Evolutionary conservation across 2,888 invertebrate species (phyloP).

Genomic region (Andrena trimmerana): DNA sequence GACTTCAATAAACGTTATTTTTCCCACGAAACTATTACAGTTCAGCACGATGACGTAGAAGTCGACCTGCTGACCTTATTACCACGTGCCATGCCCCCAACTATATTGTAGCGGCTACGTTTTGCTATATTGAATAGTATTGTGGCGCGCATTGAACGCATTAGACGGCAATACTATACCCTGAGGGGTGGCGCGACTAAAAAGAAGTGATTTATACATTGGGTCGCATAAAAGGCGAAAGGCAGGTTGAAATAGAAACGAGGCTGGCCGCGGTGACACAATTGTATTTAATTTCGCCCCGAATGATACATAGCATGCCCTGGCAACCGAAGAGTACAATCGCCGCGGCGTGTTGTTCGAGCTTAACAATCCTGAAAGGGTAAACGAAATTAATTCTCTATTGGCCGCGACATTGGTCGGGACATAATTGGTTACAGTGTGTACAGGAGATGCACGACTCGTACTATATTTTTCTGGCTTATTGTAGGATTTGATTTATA

Average conservation of each 20-base stretch:
- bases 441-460: no score
- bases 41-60: constrained; percentile 48
- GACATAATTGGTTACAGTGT: constrained; percentile 7
- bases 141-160: constrained; percentile 54
- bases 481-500: background rate
- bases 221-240: background rate
- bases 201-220: constrained; percentile 34
- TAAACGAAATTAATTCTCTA: constrained; percentile 25
- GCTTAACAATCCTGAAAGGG: constrained; percentile 5
- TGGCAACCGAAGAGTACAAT: constrained; percentile 6
- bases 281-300: constrained; percentile 20
- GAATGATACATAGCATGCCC: constrained; percentile 6
- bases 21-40: constrained; percentile 20
- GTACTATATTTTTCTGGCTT: background rate
- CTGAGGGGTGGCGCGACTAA: constrained; percentile 18
- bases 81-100: constrained; percentile 13
- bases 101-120: constrained; percentile 46
- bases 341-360: constrained; percentile 6
- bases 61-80: constrained; percentile 47
- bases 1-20: constrained; percentile 30
- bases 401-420: constrained; percentile 9
- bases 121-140: constrained; percentile 57
- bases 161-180: constrained; percentile 34
- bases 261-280: background rate
- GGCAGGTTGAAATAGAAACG: background rate